A percentile compares a stretch with the other conserved stretches of the same genome.
Conservation (phyloP, 2,797 vertebrate species). For the Diglossa cyanea region DNA sequence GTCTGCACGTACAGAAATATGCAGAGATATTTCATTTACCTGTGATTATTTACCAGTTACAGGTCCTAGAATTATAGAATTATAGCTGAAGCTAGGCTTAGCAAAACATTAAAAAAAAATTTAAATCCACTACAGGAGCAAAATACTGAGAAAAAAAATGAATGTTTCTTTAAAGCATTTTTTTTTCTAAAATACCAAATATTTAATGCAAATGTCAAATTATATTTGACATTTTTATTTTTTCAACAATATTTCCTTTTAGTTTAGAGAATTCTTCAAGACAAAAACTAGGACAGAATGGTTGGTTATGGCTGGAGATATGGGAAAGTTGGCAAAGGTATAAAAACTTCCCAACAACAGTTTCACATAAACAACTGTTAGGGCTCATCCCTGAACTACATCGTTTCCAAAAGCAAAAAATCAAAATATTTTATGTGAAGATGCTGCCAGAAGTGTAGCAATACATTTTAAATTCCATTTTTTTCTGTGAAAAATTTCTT, state of each 20-base stretch:
- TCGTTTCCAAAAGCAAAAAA: neutral
- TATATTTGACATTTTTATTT: neutral
- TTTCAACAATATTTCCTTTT: neutral
- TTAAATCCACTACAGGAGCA: neutral
- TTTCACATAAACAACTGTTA: neutral
- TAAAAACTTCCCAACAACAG: neutral
- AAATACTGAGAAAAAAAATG: neutral
- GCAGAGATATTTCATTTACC: constrained; percentile 2
- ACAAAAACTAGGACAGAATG: neutral
- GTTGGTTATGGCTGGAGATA: neutral
- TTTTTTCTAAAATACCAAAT: neutral
- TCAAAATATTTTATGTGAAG: neutral
- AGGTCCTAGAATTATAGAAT: neutral
- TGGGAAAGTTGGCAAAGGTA: neutral
- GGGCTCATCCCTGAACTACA: neutral
- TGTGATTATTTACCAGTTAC: constrained; percentile 20
- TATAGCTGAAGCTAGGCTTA: neutral
- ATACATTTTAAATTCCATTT: neutral
- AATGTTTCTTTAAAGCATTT: neutral
- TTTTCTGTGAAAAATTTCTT: neutral
- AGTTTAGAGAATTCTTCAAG: neutral
- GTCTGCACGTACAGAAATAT: neutral
- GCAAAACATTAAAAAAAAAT: neutral
- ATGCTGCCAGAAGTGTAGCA: neutral
- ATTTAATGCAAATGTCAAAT: neutral